These are phyloP conservation scores for Acromyrmex charruanus DNA, from an alignment of 1,140 invertebrate species.

Conservation along the genomic window DNA sequence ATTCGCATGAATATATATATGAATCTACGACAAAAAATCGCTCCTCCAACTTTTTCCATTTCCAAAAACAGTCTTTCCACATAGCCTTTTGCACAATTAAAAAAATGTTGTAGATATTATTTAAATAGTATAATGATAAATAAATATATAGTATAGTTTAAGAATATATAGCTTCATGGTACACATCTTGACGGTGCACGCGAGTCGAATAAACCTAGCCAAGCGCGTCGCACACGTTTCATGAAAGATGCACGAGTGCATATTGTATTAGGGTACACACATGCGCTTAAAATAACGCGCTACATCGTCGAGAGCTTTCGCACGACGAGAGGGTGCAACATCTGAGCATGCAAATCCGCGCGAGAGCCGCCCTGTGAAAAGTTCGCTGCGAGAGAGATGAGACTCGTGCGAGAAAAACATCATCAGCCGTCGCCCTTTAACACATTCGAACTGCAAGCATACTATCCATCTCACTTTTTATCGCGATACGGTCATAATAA, in stretches of 20 bases:
- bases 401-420: neutral
- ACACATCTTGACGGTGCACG: neutral
- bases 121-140: neutral
- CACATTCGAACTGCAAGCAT: neutral
- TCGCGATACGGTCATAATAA: neutral
- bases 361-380: constrained; percentile 3
- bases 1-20: neutral
- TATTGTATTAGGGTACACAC: constrained; percentile 45
- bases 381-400: neutral
- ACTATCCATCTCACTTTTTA: neutral
- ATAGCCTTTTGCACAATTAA: neutral
- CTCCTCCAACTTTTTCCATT: neutral
- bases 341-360: constrained; percentile 39
- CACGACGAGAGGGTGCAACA: neutral
- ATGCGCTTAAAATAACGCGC: constrained; percentile 47
- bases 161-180: neutral
- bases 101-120: neutral
- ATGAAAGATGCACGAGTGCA: constrained; percentile 55
- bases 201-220: constrained; percentile 10
- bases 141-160: neutral
- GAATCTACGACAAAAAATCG: neutral
- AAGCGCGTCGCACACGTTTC: constrained; percentile 29
- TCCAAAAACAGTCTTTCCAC: neutral
- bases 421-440: constrained; percentile 9
- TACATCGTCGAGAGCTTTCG: neutral